These are phyloP conservation scores for Lepidochitona cinerea DNA, from an alignment of 2,888 invertebrate genomes.

Conservation along the genomic window DNA sequence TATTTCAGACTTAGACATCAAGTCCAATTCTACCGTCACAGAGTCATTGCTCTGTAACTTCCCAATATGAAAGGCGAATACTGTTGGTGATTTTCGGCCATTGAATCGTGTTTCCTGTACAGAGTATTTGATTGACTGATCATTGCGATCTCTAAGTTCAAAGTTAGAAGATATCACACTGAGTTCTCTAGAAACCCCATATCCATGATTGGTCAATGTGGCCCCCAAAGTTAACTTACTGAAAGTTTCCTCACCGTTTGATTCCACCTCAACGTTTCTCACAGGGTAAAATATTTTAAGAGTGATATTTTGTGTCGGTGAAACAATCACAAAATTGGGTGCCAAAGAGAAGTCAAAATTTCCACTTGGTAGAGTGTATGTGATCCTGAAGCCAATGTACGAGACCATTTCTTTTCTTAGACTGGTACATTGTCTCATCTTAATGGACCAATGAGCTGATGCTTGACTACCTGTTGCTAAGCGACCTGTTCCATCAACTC, in stretches of 20 bases:
- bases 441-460: constrained; percentile 43
- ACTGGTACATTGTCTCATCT: too few relatives aligned
- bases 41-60: constrained; percentile 36
- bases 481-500: constrained; percentile 38
- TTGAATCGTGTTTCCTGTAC: constrained; percentile 40
- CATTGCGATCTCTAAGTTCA: constrained; percentile 49
- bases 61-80: constrained; percentile 42
- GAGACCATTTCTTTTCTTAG: constrained; percentile 37
- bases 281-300: constrained; percentile 46
- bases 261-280: neutral
- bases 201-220: constrained; percentile 39
- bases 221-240: constrained; percentile 43
- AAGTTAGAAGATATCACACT: constrained; percentile 46
- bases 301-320: constrained; percentile 44
- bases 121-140: constrained; percentile 38
- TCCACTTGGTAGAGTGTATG: constrained; percentile 38
- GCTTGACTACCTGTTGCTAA: constrained; percentile 32
- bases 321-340: constrained; percentile 47
- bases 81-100: constrained; percentile 30
- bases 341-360: constrained; percentile 37
- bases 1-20: constrained; percentile 41
- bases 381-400: constrained; percentile 42
- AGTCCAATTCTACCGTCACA: constrained; percentile 38
- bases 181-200: constrained; percentile 41
- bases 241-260: constrained; percentile 25